These are phyloP conservation scores for Serranus cabrilla DNA, from an alignment of 2,797 vertebrate genomes.

Conservation along the genomic window DNA sequence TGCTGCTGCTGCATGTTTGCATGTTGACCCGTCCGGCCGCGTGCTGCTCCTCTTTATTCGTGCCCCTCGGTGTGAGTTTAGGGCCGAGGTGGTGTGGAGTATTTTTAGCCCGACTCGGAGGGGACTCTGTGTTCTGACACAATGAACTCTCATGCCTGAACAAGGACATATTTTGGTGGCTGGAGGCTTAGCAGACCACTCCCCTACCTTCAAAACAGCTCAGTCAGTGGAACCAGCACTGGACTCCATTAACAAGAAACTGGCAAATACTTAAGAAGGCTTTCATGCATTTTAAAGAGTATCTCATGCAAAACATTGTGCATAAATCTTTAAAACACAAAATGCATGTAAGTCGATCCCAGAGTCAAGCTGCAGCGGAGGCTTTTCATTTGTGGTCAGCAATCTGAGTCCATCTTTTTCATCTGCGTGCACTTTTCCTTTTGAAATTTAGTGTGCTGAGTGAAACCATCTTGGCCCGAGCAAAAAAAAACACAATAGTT, in stretches of 20 bases:
- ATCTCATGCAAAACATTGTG: neutral
- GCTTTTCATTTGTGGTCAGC: conserved; percentile 55
- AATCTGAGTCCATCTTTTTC: conserved; percentile 43
- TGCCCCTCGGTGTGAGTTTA: conserved; percentile 60
- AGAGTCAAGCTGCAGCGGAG: conserved; percentile 22
- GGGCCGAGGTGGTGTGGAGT: conserved; percentile 68
- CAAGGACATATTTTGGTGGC: conserved; percentile 67
- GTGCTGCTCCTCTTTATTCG: conserved; percentile 50
- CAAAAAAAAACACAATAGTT: conserved; percentile 51
- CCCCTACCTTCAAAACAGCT: conserved; percentile 56
- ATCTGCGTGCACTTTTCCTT: conserved; percentile 46
- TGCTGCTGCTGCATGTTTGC: conserved; percentile 32
- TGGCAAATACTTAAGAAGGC: neutral
- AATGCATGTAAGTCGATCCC: conserved; percentile 20
- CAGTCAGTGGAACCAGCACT: conserved; percentile 17
- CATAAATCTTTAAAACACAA: conserved; percentile 2
- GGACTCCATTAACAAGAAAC: conserved; percentile 8
- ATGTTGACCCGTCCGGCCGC: conserved; percentile 52
- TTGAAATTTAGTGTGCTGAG: conserved; percentile 36
- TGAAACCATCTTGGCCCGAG: conserved; percentile 44
- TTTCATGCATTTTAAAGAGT: neutral
- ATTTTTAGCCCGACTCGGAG: conserved; percentile 76
- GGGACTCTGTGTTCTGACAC: conserved; percentile 71
- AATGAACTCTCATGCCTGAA: conserved; percentile 74
- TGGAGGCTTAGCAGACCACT: conserved; percentile 57